Evolutionary conservation across 2,113 vertebrate species (phyloP).

Genomic region (Cyprinodon tularosa): DNA sequence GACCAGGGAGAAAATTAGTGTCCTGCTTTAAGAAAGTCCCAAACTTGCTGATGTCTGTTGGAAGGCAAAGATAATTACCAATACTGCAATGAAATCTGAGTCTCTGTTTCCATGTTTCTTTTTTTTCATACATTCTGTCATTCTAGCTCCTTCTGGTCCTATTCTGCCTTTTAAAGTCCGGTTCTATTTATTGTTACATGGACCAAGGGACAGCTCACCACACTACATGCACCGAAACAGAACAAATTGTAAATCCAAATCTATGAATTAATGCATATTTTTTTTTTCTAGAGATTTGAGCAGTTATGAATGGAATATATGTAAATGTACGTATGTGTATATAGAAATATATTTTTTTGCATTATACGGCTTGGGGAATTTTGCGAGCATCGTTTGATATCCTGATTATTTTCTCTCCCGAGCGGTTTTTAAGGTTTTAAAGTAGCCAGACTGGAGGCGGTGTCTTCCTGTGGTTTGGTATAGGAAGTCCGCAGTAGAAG

Average conservation of each 20-base stretch:
- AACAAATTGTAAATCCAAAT: constrained; percentile 80
- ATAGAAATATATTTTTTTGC: constrained; percentile 84
- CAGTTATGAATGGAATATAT: constrained; percentile 81
- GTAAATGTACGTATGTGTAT: constrained; percentile 81
- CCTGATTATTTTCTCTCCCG: constrained; percentile 52
- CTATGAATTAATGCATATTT: constrained; percentile 81
- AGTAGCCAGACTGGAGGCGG: constrained; percentile 73
- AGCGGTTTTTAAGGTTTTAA: constrained; percentile 73
- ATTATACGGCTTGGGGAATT: constrained; percentile 77
- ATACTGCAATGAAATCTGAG: constrained; percentile 70
- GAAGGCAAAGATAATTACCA: constrained; percentile 69
- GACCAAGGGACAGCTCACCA: constrained; percentile 70
- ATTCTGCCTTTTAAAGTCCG: constrained; percentile 59
- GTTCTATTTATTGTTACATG: constrained; percentile 79
- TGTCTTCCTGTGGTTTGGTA: constrained; percentile 78
- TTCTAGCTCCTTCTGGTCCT: constrained; percentile 52
- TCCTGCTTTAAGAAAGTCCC: constrained; percentile 50
- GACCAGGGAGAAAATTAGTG: constrained; percentile 43
- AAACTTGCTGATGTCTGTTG: constrained; percentile 41
- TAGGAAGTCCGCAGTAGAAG: constrained; percentile 58
- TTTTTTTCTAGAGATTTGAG: constrained; percentile 76
- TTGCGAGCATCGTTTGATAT: constrained; percentile 77
- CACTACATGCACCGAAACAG: constrained; percentile 76
- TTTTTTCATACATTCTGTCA: constrained; percentile 64
- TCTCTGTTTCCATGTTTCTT: constrained; percentile 75